Evolutionary conservation across 2,113 vertebrate species (phyloP), one percentile per base, ranked within the genome.

Genomic region (Burhinus oedicnemus): DNA sequence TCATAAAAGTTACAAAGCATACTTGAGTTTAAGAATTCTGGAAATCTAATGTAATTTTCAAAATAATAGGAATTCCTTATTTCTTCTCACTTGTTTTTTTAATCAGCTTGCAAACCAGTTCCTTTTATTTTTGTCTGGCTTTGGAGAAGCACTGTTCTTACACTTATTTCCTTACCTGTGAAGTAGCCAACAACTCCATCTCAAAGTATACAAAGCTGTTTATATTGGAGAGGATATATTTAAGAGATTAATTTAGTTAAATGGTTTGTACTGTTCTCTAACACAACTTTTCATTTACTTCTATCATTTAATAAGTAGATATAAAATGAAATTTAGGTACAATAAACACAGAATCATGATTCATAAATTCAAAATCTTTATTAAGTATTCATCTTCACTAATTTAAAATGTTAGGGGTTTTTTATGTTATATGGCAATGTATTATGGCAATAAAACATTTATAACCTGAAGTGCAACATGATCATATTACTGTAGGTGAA

Each of bases 401-500:
- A 71, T 47, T 62, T 83, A 65, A 89, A 92, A 55, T 65, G 34
- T 68, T 60, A 14, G 29, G 11, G 22, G 0, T 14, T 34, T 89
- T 88, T 58, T 34, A 76, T 51, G n/a, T 72, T 76, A 51, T 61
- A 42, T 65, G 61, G 69, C 89, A 89, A 82, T 26, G 38, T 80
- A 61, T 79, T 74, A 89, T 21, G 18, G 23, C 58, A 85, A 87
- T 96, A 77, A 95, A 97, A 95, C 81, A 89, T 96, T 96, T 79
- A 97, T 95, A 95, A 93, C 29, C 74, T 80, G 66, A 91, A 95
- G 54, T 77, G 75, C 74, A 95, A 95, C 65, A 88, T 61, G 88
- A 96, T 97, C 72, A 15, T 93, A 97, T 93, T 95, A 75, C 80
- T 82, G 23, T 30, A 90, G 91, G 87, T 96, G 93, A 97, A 95